phyloP scores from a whole-genome alignment of 2,797 vertebrate genomes.

The Enteromius unitaeniatus region DNA sequence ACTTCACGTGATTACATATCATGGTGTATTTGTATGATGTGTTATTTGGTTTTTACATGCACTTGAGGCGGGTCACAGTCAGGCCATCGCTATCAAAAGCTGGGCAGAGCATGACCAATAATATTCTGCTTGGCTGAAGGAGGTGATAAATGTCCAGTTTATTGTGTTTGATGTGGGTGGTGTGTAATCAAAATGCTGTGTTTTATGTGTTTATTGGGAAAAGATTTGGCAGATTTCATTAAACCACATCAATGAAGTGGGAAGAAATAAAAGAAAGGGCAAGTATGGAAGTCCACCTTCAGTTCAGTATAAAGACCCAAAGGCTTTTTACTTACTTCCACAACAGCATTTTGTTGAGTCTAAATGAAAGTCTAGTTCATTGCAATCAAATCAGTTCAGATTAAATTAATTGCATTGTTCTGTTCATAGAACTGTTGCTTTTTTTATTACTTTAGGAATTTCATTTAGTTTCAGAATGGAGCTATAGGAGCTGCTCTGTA shows the following conservation, averaged over 20 bases:
- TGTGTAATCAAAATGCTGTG: not conserved
- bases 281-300: not conserved
- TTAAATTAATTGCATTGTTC: not conserved
- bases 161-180: constrained; percentile 21
- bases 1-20: constrained; percentile 13
- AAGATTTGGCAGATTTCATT: not conserved
- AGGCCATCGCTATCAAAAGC: constrained; percentile 21
- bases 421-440: not conserved
- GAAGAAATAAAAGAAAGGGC: constrained; percentile 1
- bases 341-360: not conserved
- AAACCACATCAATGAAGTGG: constrained; percentile 9
- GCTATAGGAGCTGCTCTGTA: not conserved
- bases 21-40: not conserved
- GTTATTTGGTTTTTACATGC: constrained; percentile 6
- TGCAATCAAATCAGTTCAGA: not conserved
- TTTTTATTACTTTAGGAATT: not conserved
- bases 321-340: not conserved
- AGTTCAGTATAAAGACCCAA: not conserved
- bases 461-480: not conserved
- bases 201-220: constrained; percentile 22
- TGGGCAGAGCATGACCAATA: constrained; percentile 30
- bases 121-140: constrained; percentile 23
- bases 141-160: constrained; percentile 2
- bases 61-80: not conserved
- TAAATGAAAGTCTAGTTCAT: not conserved